Evolutionary conservation across 2,888 invertebrate species (phyloP).

Genomic region (Alloplasta piceator): DNA sequence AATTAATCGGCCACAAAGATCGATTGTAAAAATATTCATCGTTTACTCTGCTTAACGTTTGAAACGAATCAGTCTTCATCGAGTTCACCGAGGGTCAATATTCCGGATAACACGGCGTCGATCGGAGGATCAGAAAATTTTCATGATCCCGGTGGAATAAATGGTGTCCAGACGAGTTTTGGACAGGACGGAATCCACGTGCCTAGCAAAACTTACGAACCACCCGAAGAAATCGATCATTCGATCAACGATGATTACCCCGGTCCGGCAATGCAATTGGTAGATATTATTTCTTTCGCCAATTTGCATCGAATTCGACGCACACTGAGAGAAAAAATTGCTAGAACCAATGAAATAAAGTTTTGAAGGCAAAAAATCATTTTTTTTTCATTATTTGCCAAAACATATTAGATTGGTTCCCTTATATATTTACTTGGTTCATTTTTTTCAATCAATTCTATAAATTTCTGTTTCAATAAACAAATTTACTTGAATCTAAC

Average conservation of each 20-base stretch:
- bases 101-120: conserved; percentile 43
- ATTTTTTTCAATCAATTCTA: too few relatives aligned
- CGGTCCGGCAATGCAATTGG: conserved; percentile 81
- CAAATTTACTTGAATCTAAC: too few relatives aligned
- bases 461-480: too few relatives aligned
- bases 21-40: conserved; percentile 3
- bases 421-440: too few relatives aligned
- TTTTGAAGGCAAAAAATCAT: too few relatives aligned
- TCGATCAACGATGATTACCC: conserved; percentile 76
- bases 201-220: conserved; percentile 71
- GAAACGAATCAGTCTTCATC: conserved; percentile 36
- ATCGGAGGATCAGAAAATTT: conserved; percentile 34
- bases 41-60: conserved; percentile 4
- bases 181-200: conserved; percentile 48
- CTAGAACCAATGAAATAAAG: too few relatives aligned
- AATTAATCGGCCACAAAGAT: not conserved
- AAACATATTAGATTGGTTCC: too few relatives aligned
- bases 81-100: conserved; percentile 41
- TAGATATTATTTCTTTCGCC: conserved; percentile 54
- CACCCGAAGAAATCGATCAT: conserved; percentile 66
- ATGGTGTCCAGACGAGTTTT: conserved; percentile 46
- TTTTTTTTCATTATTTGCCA: too few relatives aligned
- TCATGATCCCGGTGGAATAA: conserved; percentile 35
- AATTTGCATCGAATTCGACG: too few relatives aligned
- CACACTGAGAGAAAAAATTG: too few relatives aligned